phyloP scores from a whole-genome alignment of 2,888 invertebrate genomes.

The Synanthedon andrenaeformis region DNA sequence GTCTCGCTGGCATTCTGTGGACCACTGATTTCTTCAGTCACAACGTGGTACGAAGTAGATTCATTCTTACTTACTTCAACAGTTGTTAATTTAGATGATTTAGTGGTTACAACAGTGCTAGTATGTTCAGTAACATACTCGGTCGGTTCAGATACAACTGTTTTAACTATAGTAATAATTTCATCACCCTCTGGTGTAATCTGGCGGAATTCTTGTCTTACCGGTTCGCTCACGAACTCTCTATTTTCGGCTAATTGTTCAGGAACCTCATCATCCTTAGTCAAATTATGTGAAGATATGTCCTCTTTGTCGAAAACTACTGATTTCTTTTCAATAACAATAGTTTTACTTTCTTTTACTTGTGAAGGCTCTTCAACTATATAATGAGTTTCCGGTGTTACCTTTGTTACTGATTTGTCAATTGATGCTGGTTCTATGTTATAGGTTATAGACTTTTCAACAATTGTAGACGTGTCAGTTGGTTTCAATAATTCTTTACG shows the following conservation, averaged over 20 bases:
- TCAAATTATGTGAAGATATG: background rate
- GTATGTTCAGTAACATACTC: conserved; percentile 37
- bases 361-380: conserved; percentile 1
- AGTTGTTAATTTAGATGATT: conserved; percentile 42
- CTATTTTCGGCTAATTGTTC: background rate
- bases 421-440: background rate
- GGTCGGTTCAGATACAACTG: conserved; percentile 1
- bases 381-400: background rate
- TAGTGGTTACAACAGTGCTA: conserved; percentile 33
- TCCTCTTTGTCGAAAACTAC: background rate
- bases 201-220: conserved; percentile 22
- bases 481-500: background rate
- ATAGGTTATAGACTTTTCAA: too few relatives aligned
- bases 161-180: conserved; percentile 1
- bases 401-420: background rate
- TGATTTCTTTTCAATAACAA: conserved; percentile 1
- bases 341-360: background rate
- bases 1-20: conserved; percentile 19
- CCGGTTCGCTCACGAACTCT: conserved; percentile 10
- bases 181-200: conserved; percentile 6
- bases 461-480: background rate
- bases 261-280: background rate
- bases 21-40: conserved; percentile 25
- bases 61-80: conserved; percentile 43
- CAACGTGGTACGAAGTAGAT: conserved; percentile 34